Percentiles rank a stretch among this genome's conserved stretches.
Conservation (phyloP, 2,888 invertebrate species). For the Platynereis dumerilii region DNA sequence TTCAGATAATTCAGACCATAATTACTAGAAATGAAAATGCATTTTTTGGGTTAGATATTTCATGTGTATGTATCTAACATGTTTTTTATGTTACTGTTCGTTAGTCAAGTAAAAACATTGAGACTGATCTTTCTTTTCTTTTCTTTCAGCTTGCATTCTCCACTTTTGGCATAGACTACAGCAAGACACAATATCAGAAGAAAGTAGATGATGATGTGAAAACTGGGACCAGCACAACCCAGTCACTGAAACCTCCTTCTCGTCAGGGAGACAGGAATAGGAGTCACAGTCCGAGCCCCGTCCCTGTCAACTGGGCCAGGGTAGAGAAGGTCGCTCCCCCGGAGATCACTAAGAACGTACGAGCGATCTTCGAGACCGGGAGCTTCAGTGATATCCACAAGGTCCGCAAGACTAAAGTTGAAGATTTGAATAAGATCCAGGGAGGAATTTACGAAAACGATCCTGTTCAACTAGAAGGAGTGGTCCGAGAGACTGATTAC, state of each 20-base stretch:
- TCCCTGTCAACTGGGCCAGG: slow-evolving; percentile 34
- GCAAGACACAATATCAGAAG: slow-evolving; percentile 13
- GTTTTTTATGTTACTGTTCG: neutral
- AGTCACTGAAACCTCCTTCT: neutral
- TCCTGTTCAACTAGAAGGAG: slow-evolving; percentile 29
- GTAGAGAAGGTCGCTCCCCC: slow-evolving; percentile 40
- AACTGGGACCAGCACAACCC: neutral
- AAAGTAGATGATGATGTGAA: slow-evolving; percentile 11
- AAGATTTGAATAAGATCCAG: slow-evolving; percentile 16
- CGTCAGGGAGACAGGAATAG: neutral
- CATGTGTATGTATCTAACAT: too few species aligned
- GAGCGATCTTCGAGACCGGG: slow-evolving; percentile 38
- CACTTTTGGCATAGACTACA: slow-evolving; percentile 17
- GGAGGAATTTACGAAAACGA: slow-evolving; percentile 38
- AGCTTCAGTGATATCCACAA: slow-evolving; percentile 32
- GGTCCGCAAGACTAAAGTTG: slow-evolving; percentile 26
- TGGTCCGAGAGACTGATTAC: slow-evolving; percentile 20
- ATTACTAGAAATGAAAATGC: too few species aligned
- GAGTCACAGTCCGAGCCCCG: neutral
- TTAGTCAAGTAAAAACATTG: too few species aligned
- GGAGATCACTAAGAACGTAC: slow-evolving; percentile 37
- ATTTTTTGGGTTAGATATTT: too few species aligned
- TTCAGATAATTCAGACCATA: too few species aligned
- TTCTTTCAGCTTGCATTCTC: slow-evolving; percentile 14
- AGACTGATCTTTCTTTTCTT: too few species aligned